Base-by-base conservation (phyloP, 2,113 vertebrate species). In the Dipodomys stephensi region DNA sequence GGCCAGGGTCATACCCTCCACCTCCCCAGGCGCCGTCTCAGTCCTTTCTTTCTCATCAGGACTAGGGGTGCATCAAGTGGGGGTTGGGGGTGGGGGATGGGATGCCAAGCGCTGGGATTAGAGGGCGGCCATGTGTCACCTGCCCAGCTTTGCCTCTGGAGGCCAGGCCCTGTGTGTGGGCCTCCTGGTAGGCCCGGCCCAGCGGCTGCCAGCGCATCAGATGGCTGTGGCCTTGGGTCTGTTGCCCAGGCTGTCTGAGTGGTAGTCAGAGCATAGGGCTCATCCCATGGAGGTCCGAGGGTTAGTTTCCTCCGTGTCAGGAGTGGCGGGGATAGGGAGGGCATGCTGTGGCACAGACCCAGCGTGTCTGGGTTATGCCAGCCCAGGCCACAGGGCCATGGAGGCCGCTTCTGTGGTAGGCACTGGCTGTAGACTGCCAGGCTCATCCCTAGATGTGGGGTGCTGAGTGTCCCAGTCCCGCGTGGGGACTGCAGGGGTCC, bases 351-450 rank as follows among this genome's bases (percentile, higher is more conserved):
- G 3, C 9, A 5, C 12, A n/a, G 71, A 65, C 83, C 60, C 8
- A 0, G 73, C 5, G 7, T 0, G 0, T 57, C 60, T 46, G 30
- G 32, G 27, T 62, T 22, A 28, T 65, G 30, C 88, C 10, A 0
- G 30, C 62, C 16, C 44, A 23, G 64, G 32, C 79, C 69, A 1
- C 35, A 15, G 1, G 13, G 35, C 94, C 76, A 35, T 10, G 10
- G 60, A 60, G 64, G 39, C 12, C 19, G 28, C 39, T 72, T 71
- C 23, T 7, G 35, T 68, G 46, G 10, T 1, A 67, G 39, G 65
- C 72, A 28, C 10, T 6, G 2, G 65, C 44, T 4, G 4, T 53
- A 88, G 16, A 30, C 1, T 23, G 23, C 62, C 2, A 57, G 1
- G 53, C 35, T 83, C 35, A 16, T 74, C 22, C 1, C 79, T 46